Percentiles rank a stretch among this genome's conserved stretches.
phyloP scores from a whole-genome alignment of 1,140 invertebrate species.

The Plodia interpunctella region DNA sequence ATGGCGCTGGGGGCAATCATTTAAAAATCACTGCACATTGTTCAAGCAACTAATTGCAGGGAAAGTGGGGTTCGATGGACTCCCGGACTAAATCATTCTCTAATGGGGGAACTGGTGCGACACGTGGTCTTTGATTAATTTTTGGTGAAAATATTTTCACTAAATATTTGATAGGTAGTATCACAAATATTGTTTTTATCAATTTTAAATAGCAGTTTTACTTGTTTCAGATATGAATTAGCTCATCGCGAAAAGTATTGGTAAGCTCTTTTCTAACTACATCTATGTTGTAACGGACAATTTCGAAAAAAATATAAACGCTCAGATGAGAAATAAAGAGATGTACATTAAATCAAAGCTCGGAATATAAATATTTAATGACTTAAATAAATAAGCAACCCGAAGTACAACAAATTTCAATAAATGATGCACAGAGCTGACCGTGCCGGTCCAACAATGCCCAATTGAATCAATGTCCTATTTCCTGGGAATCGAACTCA shows the following conservation, averaged over 20 bases:
- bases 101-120: slow-evolving; percentile 43
- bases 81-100: slow-evolving; percentile 62
- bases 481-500: slow-evolving; percentile 71
- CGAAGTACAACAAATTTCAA: slow-evolving; percentile 2
- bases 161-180: slow-evolving; percentile 11
- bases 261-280: slow-evolving; percentile 7
- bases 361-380: no score
- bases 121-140: slow-evolving; percentile 22
- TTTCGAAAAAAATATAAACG: no score
- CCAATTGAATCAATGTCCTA: slow-evolving; percentile 69
- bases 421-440: slow-evolving; percentile 26
- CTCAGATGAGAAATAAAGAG: slow-evolving; percentile 22
- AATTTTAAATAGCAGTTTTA: not conserved
- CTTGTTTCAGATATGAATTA: not conserved
- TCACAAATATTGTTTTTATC: not conserved
- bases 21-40: slow-evolving; percentile 75
- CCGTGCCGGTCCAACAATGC: slow-evolving; percentile 47
- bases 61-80: slow-evolving; percentile 61
- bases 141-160: slow-evolving; percentile 18
- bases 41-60: slow-evolving; percentile 72
- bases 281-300: no score
- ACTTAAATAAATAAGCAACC: slow-evolving; percentile 13
- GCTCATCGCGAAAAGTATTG: not conserved
- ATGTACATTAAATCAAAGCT: no score
- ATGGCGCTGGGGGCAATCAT: slow-evolving; percentile 66